A percentile compares a stretch with the other conserved stretches of the same genome.
These are phyloP conservation scores for Drosophila helvetica DNA, from an alignment of 2,888 invertebrate genomes.

Conservation along the genomic window DNA sequence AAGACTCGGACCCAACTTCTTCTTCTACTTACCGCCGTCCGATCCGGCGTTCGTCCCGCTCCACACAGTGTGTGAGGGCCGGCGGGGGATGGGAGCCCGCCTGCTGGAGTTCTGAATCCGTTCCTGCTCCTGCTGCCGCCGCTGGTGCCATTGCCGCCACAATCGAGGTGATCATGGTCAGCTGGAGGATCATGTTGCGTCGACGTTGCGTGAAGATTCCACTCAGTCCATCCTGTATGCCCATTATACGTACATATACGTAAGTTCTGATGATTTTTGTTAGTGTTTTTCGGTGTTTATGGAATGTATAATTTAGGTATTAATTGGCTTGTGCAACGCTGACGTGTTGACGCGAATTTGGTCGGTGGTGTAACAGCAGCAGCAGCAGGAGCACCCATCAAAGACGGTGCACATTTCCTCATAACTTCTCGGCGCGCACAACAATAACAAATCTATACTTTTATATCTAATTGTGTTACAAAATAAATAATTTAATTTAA, in stretches of 20 bases:
- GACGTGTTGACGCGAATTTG: conserved; percentile 43
- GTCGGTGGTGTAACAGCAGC: conserved; percentile 36
- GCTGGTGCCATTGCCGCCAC: conserved; percentile 65
- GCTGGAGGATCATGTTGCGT: conserved; percentile 66
- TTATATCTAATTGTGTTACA: conserved; percentile 12
- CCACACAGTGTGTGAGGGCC: conserved; percentile 79
- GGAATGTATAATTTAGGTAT: conserved; percentile 53
- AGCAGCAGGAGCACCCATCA: conserved; percentile 71
- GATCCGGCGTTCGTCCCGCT: conserved; percentile 79
- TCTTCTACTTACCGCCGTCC: conserved; percentile 79
- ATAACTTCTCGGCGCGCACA: conserved; percentile 65
- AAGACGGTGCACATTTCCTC: conserved; percentile 72
- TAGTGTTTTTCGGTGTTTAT: conserved; percentile 38
- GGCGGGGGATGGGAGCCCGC: conserved; percentile 55
- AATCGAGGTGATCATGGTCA: conserved; percentile 78
- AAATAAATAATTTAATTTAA: conserved; percentile 4
- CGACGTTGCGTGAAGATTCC: conserved; percentile 59
- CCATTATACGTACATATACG: conserved; percentile 61
- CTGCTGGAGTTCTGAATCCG: conserved; percentile 43
- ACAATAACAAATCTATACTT: conserved; percentile 10
- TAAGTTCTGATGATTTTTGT: conserved; percentile 20
- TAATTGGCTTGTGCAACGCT: conserved; percentile 58
- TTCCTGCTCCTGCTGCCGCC: conserved; percentile 26
- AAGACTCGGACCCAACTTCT: conserved; percentile 35
- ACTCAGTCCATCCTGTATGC: conserved; percentile 73